These are phyloP conservation scores for Dendrocincla tyrannina DNA, from an alignment of 2,797 vertebrate species.

Conservation along the genomic window DNA sequence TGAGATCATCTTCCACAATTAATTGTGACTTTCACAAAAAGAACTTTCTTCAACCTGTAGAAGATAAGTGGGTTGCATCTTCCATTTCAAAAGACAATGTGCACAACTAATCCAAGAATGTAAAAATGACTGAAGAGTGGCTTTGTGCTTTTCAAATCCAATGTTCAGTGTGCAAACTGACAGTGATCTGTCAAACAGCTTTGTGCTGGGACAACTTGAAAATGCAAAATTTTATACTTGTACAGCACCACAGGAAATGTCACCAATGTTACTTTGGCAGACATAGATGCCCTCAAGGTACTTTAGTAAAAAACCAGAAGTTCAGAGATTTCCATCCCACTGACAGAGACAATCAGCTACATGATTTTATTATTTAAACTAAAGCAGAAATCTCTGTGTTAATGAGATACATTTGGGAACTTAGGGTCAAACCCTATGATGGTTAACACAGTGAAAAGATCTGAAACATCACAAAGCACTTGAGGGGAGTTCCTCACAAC, in stretches of 20 bases:
- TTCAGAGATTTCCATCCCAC: not conserved
- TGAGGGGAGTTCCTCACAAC: slow-evolving; percentile 69
- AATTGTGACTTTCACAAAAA: not conserved
- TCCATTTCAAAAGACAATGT: accelerated
- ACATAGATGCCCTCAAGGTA: not conserved
- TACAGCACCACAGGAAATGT: not conserved
- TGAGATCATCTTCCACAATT: not conserved
- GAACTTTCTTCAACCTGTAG: not conserved
- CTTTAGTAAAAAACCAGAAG: not conserved
- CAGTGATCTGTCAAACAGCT: not conserved
- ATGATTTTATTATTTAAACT: not conserved
- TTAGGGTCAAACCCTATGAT: slow-evolving; percentile 11
- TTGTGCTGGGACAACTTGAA: not conserved
- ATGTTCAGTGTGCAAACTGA: accelerated
- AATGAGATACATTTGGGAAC: slow-evolving; percentile 35
- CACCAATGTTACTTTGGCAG: not conserved
- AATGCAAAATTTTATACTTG: not conserved
- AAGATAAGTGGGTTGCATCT: not conserved
- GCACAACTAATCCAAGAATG: not conserved
- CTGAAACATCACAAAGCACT: slow-evolving; percentile 64
- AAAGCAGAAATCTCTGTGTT: not conserved
- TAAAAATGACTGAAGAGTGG: not conserved
- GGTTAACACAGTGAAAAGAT: slow-evolving; percentile 50
- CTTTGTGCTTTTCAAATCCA: not conserved
- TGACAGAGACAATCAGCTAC: not conserved